Evolutionary conservation across 2,888 invertebrate species (phyloP), one percentile per base, ranked within the genome.

Genomic region (Mesorhabditis spiculigera): DNA sequence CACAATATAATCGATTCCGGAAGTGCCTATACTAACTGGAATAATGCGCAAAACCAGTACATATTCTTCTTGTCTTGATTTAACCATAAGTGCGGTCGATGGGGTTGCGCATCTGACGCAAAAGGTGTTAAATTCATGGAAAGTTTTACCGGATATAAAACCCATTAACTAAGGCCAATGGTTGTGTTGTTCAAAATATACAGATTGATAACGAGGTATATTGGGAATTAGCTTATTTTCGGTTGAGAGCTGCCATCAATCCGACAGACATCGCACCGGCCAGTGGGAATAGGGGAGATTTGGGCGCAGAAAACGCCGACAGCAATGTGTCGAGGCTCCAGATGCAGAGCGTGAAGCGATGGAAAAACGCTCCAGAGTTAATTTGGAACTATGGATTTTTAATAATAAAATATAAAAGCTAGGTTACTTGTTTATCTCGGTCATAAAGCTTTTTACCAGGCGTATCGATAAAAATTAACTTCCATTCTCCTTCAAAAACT

Each of bases 271-370:
- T 13, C 8, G 58, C 58, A 50, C 58, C 58, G 58, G 8, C 8
- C n/a, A 50, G 58, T 13, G 58, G 58, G 58, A 50, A 50, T 13
- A 50, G n/a, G 58, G n/a, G 58, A 50, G 58, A 50, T n/a, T 50
- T n/a, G 58, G 58, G n/a, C 58, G 58, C 8, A 50, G 58, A 13
- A 50, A 50, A 50, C 58, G n/a, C 58, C 58, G 10, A 50, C n/a
- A n/a, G 58, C 8, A 50, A 50, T n/a, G n/a, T n/a, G n/a, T 50
- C 58, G n/a, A 50, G n/a, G 58, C n/a, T 50, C 10, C 8, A 50
- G 58, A 50, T 50, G 8, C 10, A 50, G 58, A 50, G 8, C 58
- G n/a, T n/a, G n/a, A 28, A 28, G 28, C 28, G 28, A 28, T 28
- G 1, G 28, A 28, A 28, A 28, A 28, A 28, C 1, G 28, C 28